phyloP scores from a whole-genome alignment of 2,113 vertebrate species.

The Tachuris rubrigastra region DNA sequence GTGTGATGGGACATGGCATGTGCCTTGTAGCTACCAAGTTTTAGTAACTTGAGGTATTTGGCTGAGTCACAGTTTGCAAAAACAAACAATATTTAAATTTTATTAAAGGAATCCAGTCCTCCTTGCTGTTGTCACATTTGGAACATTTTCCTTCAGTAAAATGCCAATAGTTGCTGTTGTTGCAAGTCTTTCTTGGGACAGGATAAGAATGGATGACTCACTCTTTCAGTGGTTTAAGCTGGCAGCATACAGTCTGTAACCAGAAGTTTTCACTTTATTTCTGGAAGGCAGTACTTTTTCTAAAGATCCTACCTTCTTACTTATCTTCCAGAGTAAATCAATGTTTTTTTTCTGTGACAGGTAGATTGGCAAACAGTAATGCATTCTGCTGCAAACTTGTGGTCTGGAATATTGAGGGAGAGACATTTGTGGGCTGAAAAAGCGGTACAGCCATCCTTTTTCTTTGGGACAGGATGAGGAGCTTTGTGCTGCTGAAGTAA shows the following conservation, averaged over 20 bases:
- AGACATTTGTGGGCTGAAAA: background rate
- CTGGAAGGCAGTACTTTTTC: background rate
- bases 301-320: background rate
- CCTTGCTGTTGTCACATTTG: background rate
- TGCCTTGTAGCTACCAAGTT: background rate
- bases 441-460: too few relatives aligned
- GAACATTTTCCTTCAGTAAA: background rate
- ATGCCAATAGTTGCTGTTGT: background rate
- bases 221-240: background rate
- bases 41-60: background rate
- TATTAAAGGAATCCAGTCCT: background rate
- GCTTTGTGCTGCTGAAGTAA: background rate
- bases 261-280: background rate
- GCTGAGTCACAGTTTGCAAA: background rate
- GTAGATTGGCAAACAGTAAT: fast-evolving
- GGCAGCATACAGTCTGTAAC: background rate
- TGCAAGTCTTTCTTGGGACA: background rate
- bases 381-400: background rate
- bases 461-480: background rate
- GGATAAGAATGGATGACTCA: background rate
- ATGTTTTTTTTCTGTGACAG: background rate
- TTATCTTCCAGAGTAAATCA: background rate
- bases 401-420: background rate
- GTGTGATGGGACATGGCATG: background rate
- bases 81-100: constrained; percentile 27